A percentile compares a stretch with the other conserved stretches of the same genome.
These are phyloP conservation scores for Metaphire vulgaris DNA, from an alignment of 1,140 invertebrate species.

Conservation along the genomic window DNA sequence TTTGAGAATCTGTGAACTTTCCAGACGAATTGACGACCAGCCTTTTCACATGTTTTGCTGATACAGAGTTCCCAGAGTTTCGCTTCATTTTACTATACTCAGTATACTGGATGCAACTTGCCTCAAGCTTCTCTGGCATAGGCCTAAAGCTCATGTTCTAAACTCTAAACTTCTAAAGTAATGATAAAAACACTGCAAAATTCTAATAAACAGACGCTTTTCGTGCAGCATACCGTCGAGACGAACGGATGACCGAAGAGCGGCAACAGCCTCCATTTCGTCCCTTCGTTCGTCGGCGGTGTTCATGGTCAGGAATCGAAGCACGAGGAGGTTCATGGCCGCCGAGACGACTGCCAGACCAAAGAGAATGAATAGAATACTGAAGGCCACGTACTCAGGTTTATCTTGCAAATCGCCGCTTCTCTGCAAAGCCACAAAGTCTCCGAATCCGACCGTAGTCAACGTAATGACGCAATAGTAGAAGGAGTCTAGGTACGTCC, in stretches of 20 bases:
- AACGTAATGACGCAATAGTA: conserved; percentile 99
- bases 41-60: too few species aligned
- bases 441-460: conserved; percentile 81
- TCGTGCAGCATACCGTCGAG: conserved; percentile 63
- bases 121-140: too few species aligned
- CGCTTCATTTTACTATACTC: too few species aligned
- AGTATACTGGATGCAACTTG: too few species aligned
- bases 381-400: conserved; percentile 96
- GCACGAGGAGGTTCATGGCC: conserved; percentile 91
- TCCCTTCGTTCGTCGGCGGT: conserved; percentile 91
- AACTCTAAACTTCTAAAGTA: too few species aligned
- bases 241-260: conserved; percentile 66
- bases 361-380: conserved; percentile 96
- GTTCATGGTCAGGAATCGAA: conserved; percentile 98
- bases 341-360: conserved; percentile 97
- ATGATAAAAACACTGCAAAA: too few species aligned
- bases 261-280: conserved; percentile 66
- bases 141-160: too few species aligned
- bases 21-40: too few species aligned
- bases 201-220: too few species aligned
- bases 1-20: too few species aligned
- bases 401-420: conserved; percentile 86
- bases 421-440: conserved; percentile 69
- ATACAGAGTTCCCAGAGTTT: too few species aligned
- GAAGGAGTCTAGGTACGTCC: conserved; percentile 95